phyloP scores from a whole-genome alignment of 2,888 invertebrate genomes.

The Myopa tessellatipennis region DNA sequence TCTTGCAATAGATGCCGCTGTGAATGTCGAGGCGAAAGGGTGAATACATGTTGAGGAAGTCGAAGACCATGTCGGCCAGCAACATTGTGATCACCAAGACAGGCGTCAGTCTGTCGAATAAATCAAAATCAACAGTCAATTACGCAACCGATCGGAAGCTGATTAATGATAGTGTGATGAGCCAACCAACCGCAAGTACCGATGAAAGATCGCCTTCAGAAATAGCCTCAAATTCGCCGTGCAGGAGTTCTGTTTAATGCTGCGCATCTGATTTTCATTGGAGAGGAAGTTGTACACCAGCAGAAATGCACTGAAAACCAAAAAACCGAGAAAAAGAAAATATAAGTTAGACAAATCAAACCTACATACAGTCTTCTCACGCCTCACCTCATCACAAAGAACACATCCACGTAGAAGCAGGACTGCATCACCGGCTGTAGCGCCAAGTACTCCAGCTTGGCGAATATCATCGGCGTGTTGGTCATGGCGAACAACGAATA shows the following conservation, averaged over 20 bases:
- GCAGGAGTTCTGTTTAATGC: constrained; percentile 49
- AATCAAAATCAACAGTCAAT: constrained; percentile 7
- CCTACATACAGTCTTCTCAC: neutral
- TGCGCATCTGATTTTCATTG: constrained; percentile 49
- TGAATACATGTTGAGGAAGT: constrained; percentile 56
- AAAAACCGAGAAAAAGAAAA: neutral
- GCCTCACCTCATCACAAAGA: constrained; percentile 59
- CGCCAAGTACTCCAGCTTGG: constrained; percentile 53
- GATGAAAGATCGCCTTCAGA: constrained; percentile 53
- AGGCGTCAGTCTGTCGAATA: constrained; percentile 57
- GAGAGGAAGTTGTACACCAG: constrained; percentile 58
- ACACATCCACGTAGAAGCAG: constrained; percentile 60
- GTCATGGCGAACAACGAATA: constrained; percentile 57
- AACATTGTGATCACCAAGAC: constrained; percentile 57
- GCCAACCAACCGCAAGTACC: constrained; percentile 56
- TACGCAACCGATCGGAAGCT: neutral
- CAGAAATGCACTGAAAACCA: constrained; percentile 54
- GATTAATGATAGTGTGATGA: neutral
- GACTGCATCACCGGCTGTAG: constrained; percentile 59
- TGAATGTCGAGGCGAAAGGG: constrained; percentile 58
- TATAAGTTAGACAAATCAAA: neutral
- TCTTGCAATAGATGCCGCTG: constrained; percentile 58
- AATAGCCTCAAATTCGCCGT: constrained; percentile 52
- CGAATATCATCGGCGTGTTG: constrained; percentile 56
- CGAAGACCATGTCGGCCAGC: constrained; percentile 53